Evolutionary conservation across 1,140 invertebrate species (phyloP).

Genomic region (Drusus annulatus): DNA sequence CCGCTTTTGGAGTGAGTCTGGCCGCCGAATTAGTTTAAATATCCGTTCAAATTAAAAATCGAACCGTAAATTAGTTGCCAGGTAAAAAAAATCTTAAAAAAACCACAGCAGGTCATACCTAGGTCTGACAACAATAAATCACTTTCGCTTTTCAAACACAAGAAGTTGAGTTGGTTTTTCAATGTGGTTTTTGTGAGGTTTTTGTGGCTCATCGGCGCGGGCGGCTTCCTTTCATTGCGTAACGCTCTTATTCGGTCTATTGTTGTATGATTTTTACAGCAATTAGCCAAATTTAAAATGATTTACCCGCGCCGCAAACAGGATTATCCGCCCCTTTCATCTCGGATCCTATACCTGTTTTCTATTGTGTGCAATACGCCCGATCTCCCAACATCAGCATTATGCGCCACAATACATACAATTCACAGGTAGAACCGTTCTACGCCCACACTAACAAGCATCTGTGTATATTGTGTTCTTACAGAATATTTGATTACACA

Average conservation of each 20-base stretch:
- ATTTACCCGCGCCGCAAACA: conserved; percentile 51
- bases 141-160: conserved; percentile 53
- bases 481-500: too few species aligned
- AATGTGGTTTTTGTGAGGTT: too few species aligned
- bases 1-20: conserved; percentile 7
- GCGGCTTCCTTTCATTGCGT: conserved; percentile 52
- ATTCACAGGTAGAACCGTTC: too few species aligned
- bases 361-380: not conserved
- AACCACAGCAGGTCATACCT: conserved; percentile 27
- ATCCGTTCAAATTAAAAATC: conserved; percentile 45
- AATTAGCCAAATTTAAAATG: conserved; percentile 46
- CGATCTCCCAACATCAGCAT: too few species aligned
- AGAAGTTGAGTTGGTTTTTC: conserved; percentile 2
- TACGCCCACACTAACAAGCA: too few species aligned
- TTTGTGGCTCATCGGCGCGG: conserved; percentile 42
- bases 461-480: too few species aligned
- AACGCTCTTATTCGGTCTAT: conserved; percentile 47
- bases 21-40: conserved; percentile 29
- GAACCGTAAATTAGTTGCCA: conserved; percentile 47
- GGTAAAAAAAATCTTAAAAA: conserved; percentile 12
- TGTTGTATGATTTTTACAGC: conserved; percentile 57
- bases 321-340: conserved; percentile 35
- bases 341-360: conserved; percentile 3
- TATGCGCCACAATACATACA: too few species aligned
- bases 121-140: conserved; percentile 48